Conservation (phyloP, 1,140 invertebrate species). For the Lordiphosa collinella region DNA sequence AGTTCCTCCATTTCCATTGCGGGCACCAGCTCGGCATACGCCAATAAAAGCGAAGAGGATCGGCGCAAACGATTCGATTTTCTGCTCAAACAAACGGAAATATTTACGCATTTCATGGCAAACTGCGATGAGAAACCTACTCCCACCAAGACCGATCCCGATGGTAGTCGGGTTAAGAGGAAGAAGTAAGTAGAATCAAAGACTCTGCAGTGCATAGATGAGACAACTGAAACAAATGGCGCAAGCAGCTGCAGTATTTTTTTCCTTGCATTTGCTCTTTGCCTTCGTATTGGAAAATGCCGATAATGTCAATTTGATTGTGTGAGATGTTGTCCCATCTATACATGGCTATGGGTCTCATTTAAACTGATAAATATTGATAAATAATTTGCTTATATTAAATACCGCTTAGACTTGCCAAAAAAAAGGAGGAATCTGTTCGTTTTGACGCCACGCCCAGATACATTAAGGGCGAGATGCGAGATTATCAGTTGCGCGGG, state of each 20-base stretch:
- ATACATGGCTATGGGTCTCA: too few relatives aligned
- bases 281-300: too few relatives aligned
- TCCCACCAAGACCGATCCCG: conserved; percentile 88
- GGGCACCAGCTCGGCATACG: conserved; percentile 86
- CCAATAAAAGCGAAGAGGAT: conserved; percentile 90
- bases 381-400: too few relatives aligned
- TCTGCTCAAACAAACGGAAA: conserved; percentile 97
- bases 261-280: too few relatives aligned
- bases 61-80: conserved; percentile 95
- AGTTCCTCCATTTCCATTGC: conserved; percentile 87
- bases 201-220: conserved; percentile 8
- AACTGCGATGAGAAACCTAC: conserved; percentile 81
- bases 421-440: conserved; percentile 95
- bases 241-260: conserved; percentile 80
- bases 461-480: conserved; percentile 93
- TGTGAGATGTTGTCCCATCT: conserved; percentile 82
- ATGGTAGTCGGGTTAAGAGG: conserved; percentile 91
- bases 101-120: conserved; percentile 98
- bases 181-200: conserved; percentile 81
- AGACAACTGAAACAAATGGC: too few relatives aligned
- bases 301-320: too few relatives aligned
- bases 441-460: conserved; percentile 95
- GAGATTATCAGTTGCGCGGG: conserved; percentile 99
- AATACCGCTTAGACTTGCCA: conserved; percentile 80
- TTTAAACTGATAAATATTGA: too few relatives aligned